These are phyloP conservation scores for Butorides virescens DNA, from an alignment of 2,113 vertebrate species.

Conservation along the genomic window DNA sequence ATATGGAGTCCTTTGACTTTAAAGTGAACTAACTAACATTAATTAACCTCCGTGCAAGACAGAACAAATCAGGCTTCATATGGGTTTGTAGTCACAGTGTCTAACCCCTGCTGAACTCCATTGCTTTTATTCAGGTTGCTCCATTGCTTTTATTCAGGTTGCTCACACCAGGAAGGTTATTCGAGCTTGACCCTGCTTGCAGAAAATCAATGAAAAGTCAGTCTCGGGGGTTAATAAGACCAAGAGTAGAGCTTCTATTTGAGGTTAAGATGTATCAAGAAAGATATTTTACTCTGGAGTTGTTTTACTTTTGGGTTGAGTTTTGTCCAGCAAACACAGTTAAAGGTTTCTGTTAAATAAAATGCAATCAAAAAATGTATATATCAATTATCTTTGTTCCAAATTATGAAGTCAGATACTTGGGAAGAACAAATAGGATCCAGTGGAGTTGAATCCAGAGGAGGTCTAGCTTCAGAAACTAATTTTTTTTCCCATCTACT, in stretches of 20 bases:
- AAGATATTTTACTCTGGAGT: background rate
- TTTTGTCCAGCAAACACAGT: background rate
- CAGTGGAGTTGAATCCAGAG: background rate
- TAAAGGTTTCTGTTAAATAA: background rate
- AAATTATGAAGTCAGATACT: background rate
- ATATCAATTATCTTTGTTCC: background rate
- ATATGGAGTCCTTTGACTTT: background rate
- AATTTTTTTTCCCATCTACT: background rate
- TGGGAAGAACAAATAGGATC: background rate
- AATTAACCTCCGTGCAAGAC: background rate
- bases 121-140: background rate
- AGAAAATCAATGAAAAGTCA: slow-evolving; percentile 1
- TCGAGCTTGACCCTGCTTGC: background rate
- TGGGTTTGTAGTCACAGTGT: background rate
- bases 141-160: background rate
- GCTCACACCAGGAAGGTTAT: background rate
- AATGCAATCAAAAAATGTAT: background rate
- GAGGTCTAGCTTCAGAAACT: background rate
- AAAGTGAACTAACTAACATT: background rate
- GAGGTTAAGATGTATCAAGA: background rate
- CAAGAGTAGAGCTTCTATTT: background rate
- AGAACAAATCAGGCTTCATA: background rate
- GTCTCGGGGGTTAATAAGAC: background rate
- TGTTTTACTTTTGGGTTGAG: background rate
- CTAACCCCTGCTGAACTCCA: background rate